Conservation (phyloP, 1,140 invertebrate species). For the Drosophila seguyi region DNA sequence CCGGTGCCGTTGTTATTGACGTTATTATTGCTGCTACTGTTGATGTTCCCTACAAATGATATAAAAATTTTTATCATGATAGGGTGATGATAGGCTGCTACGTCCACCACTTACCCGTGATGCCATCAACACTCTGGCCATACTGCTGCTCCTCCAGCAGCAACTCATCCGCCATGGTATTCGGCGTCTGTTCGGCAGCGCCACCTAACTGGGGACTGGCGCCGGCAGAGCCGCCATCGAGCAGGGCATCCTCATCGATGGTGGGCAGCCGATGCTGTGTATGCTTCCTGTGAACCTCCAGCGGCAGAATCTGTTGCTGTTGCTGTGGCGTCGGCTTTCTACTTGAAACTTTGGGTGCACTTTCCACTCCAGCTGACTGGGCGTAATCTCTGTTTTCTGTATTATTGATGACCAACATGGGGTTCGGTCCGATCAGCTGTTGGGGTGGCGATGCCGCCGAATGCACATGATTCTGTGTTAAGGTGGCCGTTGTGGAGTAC, state of each 20-base stretch:
- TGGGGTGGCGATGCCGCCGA: conserved; percentile 45
- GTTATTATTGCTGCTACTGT: conserved; percentile 58
- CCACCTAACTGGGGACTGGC: conserved; percentile 60
- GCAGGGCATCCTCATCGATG: conserved; percentile 76
- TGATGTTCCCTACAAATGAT: conserved; percentile 67
- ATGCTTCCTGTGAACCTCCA: conserved; percentile 46
- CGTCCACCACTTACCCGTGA: conserved; percentile 56
- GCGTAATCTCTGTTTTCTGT: conserved; percentile 49
- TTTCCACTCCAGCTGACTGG: conserved; percentile 6
- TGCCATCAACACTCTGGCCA: conserved; percentile 69
- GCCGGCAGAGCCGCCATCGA: conserved; percentile 70
- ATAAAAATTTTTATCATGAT: conserved; percentile 29
- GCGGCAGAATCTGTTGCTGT: conserved; percentile 11
- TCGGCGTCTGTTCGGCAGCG: conserved; percentile 44
- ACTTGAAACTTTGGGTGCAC: conserved; percentile 14
- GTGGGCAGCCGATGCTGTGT: conserved; percentile 73
- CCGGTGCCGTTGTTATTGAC: conserved; percentile 51
- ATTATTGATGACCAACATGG: conserved; percentile 29
- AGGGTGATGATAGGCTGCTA: no score
- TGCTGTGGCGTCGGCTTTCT: conserved; percentile 3
- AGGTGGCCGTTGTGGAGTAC: conserved; percentile 73
- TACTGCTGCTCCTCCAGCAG: conserved; percentile 74
- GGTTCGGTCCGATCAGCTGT: conserved; percentile 27
- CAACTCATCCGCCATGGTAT: conserved; percentile 54
- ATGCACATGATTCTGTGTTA: conserved; percentile 65